Evolutionary conservation across 2,113 vertebrate species (phyloP).

Genomic region (Pomatorhinus ruficollis): DNA sequence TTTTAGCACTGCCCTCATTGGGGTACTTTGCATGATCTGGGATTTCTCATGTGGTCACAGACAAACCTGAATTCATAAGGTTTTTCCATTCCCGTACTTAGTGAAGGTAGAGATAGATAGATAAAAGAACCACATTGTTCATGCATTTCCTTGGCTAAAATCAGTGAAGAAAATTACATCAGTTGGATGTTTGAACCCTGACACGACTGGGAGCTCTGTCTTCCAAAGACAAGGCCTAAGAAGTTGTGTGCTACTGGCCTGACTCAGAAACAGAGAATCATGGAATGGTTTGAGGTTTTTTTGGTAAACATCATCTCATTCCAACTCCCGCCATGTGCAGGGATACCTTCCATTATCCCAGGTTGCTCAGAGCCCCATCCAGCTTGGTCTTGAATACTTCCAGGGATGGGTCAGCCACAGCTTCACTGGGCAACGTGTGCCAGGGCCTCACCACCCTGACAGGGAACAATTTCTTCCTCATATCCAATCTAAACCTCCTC

Average conservation of each 20-base stretch:
- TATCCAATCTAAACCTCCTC: fast-evolving
- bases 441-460: not conserved
- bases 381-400: fast-evolving
- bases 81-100: not conserved
- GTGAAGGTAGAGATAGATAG: not conserved
- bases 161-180: not conserved
- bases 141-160: not conserved
- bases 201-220: fast-evolving
- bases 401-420: not conserved
- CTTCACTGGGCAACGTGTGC: not conserved
- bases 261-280: not conserved
- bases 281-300: not conserved
- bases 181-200: not conserved
- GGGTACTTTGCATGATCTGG: not conserved
- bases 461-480: not conserved
- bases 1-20: not conserved
- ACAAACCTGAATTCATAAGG: not conserved
- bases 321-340: not conserved
- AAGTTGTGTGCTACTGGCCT: not conserved
- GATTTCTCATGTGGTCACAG: not conserved
- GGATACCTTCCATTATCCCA: not conserved
- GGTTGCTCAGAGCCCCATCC: not conserved
- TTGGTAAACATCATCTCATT: not conserved
- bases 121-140: not conserved
- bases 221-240: not conserved